phyloP scores from a whole-genome alignment of 2,113 vertebrate species.

The Aplodontia rufa region DNA sequence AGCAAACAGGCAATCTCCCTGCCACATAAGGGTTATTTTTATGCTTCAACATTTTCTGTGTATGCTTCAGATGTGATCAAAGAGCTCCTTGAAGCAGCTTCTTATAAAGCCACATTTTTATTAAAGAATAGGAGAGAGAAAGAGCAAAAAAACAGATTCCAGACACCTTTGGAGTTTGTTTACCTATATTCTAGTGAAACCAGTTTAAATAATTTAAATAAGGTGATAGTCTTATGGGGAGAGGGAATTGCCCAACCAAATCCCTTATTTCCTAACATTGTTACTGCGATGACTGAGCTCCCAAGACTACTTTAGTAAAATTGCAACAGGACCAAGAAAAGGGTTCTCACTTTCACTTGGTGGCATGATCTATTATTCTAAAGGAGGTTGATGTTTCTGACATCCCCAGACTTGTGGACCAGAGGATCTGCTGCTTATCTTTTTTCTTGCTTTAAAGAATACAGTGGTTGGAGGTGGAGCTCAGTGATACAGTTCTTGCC shows the following conservation, averaged over 20 bases:
- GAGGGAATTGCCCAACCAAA: neutral
- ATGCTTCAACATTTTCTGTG: conserved; percentile 41
- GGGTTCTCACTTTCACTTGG: neutral
- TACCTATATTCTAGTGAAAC: conserved; percentile 54
- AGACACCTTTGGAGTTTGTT: conserved; percentile 42
- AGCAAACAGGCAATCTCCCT: conserved; percentile 57
- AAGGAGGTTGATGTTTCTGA: neutral
- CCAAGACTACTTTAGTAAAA: neutral
- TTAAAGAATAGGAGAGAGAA: neutral
- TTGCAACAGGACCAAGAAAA: neutral
- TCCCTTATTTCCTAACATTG: neutral
- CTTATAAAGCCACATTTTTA: conserved; percentile 51
- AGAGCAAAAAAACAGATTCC: conserved; percentile 4
- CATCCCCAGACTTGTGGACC: neutral
- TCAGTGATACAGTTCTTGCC: neutral
- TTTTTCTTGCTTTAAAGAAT: neutral
- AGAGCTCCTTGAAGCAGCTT: conserved; percentile 55
- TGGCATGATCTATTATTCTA: neutral
- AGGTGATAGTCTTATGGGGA: neutral
- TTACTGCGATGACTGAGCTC: neutral
- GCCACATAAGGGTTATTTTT: conserved; percentile 55
- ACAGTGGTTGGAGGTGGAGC: neutral
- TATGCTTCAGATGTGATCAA: conserved; percentile 51
- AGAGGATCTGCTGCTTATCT: neutral
- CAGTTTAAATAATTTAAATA: conserved; percentile 61